Base-by-base conservation (phyloP, 2,113 vertebrate species). In the Bothrops jararaca region DNA sequence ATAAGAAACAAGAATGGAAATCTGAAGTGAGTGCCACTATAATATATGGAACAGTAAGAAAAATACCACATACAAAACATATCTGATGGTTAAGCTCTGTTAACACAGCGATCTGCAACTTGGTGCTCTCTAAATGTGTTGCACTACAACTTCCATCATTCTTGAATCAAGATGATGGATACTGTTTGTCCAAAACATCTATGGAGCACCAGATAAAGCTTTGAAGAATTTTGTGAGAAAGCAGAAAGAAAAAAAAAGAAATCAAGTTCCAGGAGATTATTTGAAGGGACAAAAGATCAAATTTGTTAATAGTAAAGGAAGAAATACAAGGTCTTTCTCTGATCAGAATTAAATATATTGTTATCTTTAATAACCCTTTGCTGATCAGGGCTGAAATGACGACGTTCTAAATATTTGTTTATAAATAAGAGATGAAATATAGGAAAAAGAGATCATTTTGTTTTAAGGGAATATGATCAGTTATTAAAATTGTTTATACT, bases 1-100 rank as follows among this genome's bases (percentile, higher is more conserved):
- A 29, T 26, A n/a, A 88, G 86, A 69, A 94, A 48, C 0, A 26
- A 94, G 91, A 91, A 94, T 91, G 88, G 95, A 93, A 45, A 29
- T 3, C 45, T n/a, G 54, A 86, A 24, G 23, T 10, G 26, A 85
- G 74, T 85, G 20, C 57, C 0, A 0, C 58, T 39, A 1, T 6
- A 92, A 34, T 64, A 64, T 1, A 0, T 64, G 60, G 60, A n/a
- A 64, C 39, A 50, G 5, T 53, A 22, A 0, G 0, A 0, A 10
- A 57, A n/a, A 39, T 26, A 26, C 23, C 56, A 2, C 8, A 39
- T 26, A 7, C 3, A 39, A 60, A 52, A 20, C 10, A 20, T 22
- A 11, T 64, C 5, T 53, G 60, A 64, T 4, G n/a, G 52, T 8
- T 34, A 12, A 52, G 69, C 42, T 85, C 50, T 85, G 7, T 52